Base-by-base conservation (phyloP, 2,113 vertebrate species). In the Ictidomys tridecemlineatus region DNA sequence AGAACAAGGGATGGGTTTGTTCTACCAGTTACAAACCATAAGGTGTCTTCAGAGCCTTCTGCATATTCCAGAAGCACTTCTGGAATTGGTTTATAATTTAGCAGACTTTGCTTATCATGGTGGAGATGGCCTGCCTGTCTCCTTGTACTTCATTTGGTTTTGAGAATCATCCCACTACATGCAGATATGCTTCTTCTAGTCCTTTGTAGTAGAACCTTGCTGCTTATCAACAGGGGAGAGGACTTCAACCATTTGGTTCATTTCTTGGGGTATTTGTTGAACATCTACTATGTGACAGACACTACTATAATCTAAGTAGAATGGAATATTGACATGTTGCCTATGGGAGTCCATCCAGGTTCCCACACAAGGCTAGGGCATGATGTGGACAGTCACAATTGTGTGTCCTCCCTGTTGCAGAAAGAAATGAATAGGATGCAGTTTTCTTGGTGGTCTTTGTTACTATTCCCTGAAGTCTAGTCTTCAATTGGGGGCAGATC, bases 21-120 rank as follows among this genome's bases (percentile, higher is more conserved):
- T 78, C 2, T 12, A 32, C 56, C 65, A 69, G 26, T 74, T 89
- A 85, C 70, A 93, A 67, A 53, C 32, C 8, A 0, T 61, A 39
- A 51, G n/a, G 10, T 37, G 8, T 73, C 45, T 88, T 69, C 2
- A 32, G 30, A 65, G 72, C 10, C 65, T 94, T 93, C 80, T 53
- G 32, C 70, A 56, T 56, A 69, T 95, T 92, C 73, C 77, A 90
- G 73, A 96, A 85, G 32, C 56, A 70, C 48, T 95, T 76, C 70
- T 92, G 42, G 92, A 82, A 69, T 4, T 11, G 76, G 88, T 65
- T 86, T 32, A 2, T 79, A 48, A 56, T 45, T 26, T 80, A 56
- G 45, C 32, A 65, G 89, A 39, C 24, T 89, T 78, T 90, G n/a
- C 87, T 87, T 72, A 67, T 92, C 48, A 51, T 26, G 20, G 30